A percentile compares a stretch with the other conserved stretches of the same genome.
phyloP scores from a whole-genome alignment of 2,113 vertebrate genomes.

The Ardeotis arabs region DNA sequence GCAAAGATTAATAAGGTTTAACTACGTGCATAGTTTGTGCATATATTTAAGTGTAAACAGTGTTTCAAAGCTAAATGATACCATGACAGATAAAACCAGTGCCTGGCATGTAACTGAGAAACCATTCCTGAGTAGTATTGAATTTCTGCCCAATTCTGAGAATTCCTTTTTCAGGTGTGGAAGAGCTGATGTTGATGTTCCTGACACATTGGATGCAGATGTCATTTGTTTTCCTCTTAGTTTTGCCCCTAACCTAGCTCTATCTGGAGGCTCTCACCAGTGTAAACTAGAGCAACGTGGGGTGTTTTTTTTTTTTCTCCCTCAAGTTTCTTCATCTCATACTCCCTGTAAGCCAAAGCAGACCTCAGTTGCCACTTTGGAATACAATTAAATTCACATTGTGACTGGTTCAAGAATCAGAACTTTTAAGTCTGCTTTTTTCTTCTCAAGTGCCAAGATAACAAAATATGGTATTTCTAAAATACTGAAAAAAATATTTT shows the following conservation, averaged over 20 bases:
- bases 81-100: not conserved
- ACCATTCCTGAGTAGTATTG: not conserved
- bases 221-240: not conserved
- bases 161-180: not conserved
- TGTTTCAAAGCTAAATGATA: not conserved
- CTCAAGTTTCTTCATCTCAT: not conserved
- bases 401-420: not conserved
- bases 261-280: not conserved
- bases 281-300: not conserved
- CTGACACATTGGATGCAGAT: not conserved
- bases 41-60: not conserved
- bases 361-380: not conserved
- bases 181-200: not conserved
- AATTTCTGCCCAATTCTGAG: not conserved
- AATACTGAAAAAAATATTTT: not conserved
- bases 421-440: not conserved
- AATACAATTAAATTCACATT: not conserved
- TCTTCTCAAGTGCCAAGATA: not conserved
- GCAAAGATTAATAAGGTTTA: not conserved
- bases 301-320: rapidly evolving
- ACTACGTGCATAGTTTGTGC: not conserved
- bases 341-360: not conserved
- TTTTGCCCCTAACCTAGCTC: not conserved
- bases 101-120: not conserved
- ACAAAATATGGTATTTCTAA: not conserved